Percentiles rank a stretch among this genome's conserved stretches.
These are phyloP conservation scores for Hipposideros larvatus DNA, from an alignment of 2,797 vertebrate species.

Conservation along the genomic window DNA sequence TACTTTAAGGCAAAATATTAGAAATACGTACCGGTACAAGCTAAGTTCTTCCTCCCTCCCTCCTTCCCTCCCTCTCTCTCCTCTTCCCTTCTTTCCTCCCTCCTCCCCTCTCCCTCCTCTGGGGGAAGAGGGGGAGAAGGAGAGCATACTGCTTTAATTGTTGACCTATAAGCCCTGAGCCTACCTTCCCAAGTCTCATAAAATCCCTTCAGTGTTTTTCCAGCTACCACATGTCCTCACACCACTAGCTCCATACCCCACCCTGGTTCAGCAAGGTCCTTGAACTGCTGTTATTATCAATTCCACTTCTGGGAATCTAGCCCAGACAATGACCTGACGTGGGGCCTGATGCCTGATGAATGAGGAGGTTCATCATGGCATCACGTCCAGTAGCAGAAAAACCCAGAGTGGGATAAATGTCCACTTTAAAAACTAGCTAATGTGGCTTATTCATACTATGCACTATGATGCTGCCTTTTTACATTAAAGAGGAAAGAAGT, in stretches of 20 bases:
- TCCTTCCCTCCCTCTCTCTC: too few species aligned
- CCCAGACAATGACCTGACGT: conserved; percentile 17
- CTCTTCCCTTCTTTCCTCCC: not conserved
- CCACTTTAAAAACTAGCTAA: not conserved
- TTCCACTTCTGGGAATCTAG: conserved; percentile 31
- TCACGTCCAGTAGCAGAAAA: not conserved
- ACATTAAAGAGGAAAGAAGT: not conserved
- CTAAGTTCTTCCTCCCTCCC: not conserved
- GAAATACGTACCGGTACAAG: not conserved
- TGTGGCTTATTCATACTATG: too few species aligned
- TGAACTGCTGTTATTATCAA: not conserved
- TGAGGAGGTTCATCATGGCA: not conserved
- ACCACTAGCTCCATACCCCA: not conserved
- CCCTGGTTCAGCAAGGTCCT: not conserved
- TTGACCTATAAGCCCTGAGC: not conserved
- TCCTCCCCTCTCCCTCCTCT: too few species aligned
- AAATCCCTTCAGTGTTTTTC: conserved; percentile 27
- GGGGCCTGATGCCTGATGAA: not conserved
- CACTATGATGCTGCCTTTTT: not conserved
- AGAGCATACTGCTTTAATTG: not conserved
- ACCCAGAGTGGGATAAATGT: not conserved
- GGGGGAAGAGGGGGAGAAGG: not conserved
- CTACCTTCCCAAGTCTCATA: not conserved
- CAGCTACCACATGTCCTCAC: not conserved
- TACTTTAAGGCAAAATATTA: not conserved